These are phyloP conservation scores for Plebejus argus DNA, from an alignment of 2,888 invertebrate species.

Conservation along the genomic window DNA sequence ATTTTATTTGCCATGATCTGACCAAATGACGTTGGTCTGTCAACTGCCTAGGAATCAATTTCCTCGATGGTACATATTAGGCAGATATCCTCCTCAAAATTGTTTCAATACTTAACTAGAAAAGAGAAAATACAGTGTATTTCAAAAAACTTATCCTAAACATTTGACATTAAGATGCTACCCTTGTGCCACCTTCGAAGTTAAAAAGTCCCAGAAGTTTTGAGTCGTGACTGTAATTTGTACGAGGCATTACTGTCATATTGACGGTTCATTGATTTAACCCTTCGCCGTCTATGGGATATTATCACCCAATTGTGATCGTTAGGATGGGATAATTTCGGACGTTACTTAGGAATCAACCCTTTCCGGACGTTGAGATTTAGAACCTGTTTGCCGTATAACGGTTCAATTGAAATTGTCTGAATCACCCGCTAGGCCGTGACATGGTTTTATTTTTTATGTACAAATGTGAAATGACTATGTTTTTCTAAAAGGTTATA, in stretches of 20 bases:
- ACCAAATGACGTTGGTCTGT: too few relatives aligned
- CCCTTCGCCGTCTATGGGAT: background rate
- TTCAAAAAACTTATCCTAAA: background rate
- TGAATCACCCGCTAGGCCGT: background rate
- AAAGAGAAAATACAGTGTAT: background rate
- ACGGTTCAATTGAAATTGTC: background rate
- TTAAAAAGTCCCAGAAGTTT: conserved; percentile 19
- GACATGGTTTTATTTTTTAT: background rate
- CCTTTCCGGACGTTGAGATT: conserved; percentile 1
- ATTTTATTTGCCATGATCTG: too few relatives aligned
- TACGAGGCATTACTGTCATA: background rate
- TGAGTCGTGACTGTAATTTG: conserved; percentile 10
- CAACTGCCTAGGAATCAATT: too few relatives aligned
- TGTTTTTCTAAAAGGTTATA: too few relatives aligned
- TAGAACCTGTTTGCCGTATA: background rate
- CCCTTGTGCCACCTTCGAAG: background rate
- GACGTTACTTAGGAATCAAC: background rate
- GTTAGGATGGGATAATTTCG: background rate
- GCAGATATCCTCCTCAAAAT: too few relatives aligned
- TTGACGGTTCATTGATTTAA: conserved; percentile 5
- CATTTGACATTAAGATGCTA: background rate
- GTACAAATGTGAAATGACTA: too few relatives aligned
- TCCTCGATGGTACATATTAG: too few relatives aligned
- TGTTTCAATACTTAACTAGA: too few relatives aligned
- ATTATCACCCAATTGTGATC: conserved; percentile 5